Percentiles rank a stretch among this genome's conserved stretches.
phyloP scores from a whole-genome alignment of 2,888 invertebrate species.

The Stenchaetothrips biformis region DNA sequence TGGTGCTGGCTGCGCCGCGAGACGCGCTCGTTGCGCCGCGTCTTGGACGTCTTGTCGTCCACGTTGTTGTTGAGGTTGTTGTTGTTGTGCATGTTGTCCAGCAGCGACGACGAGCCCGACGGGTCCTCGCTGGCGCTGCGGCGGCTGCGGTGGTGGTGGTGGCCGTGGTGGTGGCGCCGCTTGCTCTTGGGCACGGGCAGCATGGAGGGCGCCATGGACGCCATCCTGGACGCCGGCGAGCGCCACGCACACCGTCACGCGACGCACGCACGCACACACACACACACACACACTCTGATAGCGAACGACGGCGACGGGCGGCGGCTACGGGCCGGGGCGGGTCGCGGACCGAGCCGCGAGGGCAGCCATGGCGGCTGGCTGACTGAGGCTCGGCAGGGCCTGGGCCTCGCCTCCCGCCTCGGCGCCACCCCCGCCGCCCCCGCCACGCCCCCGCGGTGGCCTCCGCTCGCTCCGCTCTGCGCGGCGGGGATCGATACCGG shows the following conservation, averaged over 20 bases:
- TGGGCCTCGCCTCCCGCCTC: slow-evolving; percentile 47
- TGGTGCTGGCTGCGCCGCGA: neutral
- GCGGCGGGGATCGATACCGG: slow-evolving; percentile 41
- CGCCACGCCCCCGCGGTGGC: slow-evolving; percentile 50
- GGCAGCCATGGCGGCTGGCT: slow-evolving; percentile 16
- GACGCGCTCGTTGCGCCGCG: slow-evolving; percentile 8
- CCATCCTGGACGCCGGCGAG: neutral
- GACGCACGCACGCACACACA: too few species aligned
- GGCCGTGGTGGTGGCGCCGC: neutral
- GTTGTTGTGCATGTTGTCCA: slow-evolving; percentile 10
- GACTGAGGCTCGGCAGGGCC: slow-evolving; percentile 46
- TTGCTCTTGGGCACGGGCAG: slow-evolving; percentile 11
- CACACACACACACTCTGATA: neutral
- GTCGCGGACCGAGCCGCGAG: neutral
- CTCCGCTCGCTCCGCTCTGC: slow-evolving; percentile 51
- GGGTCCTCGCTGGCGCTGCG: slow-evolving; percentile 15
- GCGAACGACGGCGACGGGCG: neutral
- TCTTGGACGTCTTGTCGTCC: slow-evolving; percentile 17
- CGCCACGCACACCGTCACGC: too few species aligned
- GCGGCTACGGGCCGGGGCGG: neutral
- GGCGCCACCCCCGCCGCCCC: slow-evolving; percentile 47
- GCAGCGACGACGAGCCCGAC: neutral
- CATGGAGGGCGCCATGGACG: neutral
- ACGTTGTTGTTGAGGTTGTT: slow-evolving; percentile 2
- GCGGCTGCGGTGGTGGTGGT: neutral